Evolutionary conservation across 1,140 invertebrate species (phyloP).

Genomic region (Papilio polytes): DNA sequence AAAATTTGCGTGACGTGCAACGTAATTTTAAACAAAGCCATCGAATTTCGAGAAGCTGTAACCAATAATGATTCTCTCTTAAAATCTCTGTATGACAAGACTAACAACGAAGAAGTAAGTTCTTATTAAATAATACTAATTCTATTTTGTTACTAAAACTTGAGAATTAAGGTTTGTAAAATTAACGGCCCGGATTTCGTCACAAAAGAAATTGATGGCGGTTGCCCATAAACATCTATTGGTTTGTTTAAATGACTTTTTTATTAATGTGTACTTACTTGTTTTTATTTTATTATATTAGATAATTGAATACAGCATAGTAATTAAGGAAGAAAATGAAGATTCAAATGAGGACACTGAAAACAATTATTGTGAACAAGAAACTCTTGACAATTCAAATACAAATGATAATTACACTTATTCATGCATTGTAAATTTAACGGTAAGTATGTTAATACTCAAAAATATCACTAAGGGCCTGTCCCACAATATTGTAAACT

Average conservation of each 20-base stretch:
- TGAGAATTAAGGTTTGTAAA: no score
- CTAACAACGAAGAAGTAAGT: slow-evolving; percentile 40
- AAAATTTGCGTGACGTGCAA: slow-evolving; percentile 63
- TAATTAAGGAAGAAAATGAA: slow-evolving; percentile 29
- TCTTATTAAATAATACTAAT: not conserved
- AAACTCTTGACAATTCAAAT: not conserved
- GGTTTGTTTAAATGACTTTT: no score
- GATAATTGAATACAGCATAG: not conserved
- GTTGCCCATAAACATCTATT: no score
- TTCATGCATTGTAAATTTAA: slow-evolving; percentile 9
- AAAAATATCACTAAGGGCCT: not conserved
- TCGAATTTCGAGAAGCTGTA: slow-evolving; percentile 50
- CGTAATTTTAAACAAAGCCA: slow-evolving; percentile 51
- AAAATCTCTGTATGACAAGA: slow-evolving; percentile 44
- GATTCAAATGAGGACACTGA: not conserved
- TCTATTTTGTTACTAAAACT: no score
- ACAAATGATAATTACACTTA: not conserved
- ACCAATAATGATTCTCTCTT: slow-evolving; percentile 58
- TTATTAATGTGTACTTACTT: no score
- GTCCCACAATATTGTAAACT: no score
- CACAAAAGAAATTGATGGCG: no score
- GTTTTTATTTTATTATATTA: slow-evolving; percentile 5
- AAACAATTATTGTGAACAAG: not conserved
- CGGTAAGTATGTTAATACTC: not conserved
- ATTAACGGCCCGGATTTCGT: no score